phyloP scores from a whole-genome alignment of 1,140 invertebrate genomes.

The Apis mellifera region DNA sequence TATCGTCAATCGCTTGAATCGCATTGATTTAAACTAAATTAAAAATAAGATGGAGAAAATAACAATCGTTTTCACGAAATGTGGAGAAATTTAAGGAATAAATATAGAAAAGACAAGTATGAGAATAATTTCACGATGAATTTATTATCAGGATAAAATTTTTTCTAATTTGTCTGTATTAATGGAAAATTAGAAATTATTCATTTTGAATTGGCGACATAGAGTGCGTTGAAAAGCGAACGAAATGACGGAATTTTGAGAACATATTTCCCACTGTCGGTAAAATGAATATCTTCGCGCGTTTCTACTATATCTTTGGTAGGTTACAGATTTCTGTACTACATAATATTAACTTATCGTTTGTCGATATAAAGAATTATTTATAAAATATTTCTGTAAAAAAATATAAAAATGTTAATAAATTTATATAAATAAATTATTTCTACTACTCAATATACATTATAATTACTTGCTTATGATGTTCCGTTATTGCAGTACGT shows the following conservation, averaged over 20 bases:
- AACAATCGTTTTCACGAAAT: background rate
- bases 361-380: background rate
- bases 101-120: background rate
- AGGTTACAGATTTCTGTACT: background rate
- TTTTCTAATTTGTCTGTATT: background rate
- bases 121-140: background rate
- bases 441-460: background rate
- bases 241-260: background rate
- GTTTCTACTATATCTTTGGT: background rate
- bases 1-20: background rate
- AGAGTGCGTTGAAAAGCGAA: conserved; percentile 5
- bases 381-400: background rate
- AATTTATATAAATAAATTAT: no score
- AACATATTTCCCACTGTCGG: background rate
- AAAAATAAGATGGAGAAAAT: background rate
- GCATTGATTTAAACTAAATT: background rate
- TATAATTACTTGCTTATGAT: conserved; percentile 21
- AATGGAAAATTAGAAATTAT: background rate
- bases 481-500: background rate
- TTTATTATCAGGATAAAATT: no score
- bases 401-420: no score
- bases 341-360: background rate
- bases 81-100: no score
- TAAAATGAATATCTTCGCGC: background rate
- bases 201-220: background rate